Percentiles rank a stretch among this genome's conserved stretches.
These are phyloP conservation scores for Poeciliopsis infans DNA, from an alignment of 2,797 vertebrate species.

Conservation along the genomic window DNA sequence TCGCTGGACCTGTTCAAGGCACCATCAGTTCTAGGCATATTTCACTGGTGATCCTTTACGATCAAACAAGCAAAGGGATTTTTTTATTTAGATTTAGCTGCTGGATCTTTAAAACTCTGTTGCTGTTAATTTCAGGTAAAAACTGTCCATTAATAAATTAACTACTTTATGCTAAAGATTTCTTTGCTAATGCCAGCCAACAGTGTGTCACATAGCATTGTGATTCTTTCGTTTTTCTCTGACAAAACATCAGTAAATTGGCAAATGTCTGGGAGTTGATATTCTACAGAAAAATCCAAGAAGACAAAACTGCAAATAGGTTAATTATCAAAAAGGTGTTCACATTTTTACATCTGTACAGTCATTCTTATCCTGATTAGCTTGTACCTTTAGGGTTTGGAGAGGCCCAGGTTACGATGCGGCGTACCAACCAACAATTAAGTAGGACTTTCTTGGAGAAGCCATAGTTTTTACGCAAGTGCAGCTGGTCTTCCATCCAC, in stretches of 20 bases:
- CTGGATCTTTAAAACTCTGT: not conserved
- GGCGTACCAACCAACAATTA: slow-evolving; percentile 86
- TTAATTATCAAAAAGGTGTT: not conserved
- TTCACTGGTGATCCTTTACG: not conserved
- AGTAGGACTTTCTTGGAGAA: slow-evolving; percentile 84
- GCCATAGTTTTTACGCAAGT: slow-evolving; percentile 77
- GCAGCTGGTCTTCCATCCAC: slow-evolving; percentile 80
- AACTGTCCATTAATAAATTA: not conserved
- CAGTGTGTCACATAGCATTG: not conserved
- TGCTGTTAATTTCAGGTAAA: not conserved
- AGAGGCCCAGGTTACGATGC: slow-evolving; percentile 83
- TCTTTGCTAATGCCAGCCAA: not conserved
- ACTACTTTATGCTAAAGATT: not conserved
- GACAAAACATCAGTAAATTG: not conserved
- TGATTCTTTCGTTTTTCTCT: not conserved
- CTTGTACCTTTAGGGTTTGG: slow-evolving; percentile 82
- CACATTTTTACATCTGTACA: not conserved
- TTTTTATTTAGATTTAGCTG: not conserved
- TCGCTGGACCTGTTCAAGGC: slow-evolving; percentile 17
- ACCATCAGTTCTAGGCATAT: slow-evolving; percentile 3
- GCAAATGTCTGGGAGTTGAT: not conserved
- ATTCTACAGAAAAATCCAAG: not conserved
- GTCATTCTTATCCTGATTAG: not conserved
- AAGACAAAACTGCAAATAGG: not conserved
- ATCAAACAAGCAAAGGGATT: slow-evolving; percentile 20